Conservation (phyloP, 2,113 vertebrate genomes). For the Guaruba guarouba region DNA sequence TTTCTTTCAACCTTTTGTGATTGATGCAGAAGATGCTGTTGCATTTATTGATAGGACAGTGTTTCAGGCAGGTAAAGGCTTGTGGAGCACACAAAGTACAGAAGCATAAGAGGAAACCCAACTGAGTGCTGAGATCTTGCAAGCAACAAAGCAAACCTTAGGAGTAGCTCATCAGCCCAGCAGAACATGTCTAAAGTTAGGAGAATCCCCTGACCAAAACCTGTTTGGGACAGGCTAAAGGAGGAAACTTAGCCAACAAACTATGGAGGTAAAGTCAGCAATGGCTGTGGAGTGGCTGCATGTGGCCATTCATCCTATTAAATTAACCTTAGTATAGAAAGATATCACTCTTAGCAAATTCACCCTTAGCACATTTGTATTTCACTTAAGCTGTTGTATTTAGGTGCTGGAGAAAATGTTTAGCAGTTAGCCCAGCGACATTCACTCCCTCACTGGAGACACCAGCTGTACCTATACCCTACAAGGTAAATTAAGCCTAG, state of each 20-base stretch:
- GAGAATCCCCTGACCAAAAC: neutral
- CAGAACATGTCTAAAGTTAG: neutral
- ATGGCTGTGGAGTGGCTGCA: neutral
- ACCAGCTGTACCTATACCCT: neutral
- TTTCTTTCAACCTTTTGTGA: neutral
- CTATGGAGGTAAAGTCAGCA: neutral
- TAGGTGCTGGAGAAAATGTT: neutral
- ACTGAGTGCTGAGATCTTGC: neutral
- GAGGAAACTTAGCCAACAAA: neutral
- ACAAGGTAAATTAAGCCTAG: conserved; percentile 37
- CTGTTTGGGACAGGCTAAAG: neutral
- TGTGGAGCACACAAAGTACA: neutral
- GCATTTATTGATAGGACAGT: neutral
- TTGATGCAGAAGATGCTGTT: neutral
- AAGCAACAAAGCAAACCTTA: neutral
- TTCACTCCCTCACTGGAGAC: neutral
- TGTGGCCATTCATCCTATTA: neutral
- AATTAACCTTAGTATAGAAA: neutral
- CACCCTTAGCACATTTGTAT: neutral
- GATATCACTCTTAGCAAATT: neutral
- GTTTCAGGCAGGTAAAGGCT: neutral
- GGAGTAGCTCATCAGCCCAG: neutral
- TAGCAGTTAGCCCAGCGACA: neutral
- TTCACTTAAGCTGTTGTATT: neutral
- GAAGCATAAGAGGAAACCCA: neutral